Evolutionary conservation across 2,888 invertebrate genomes (phyloP), one percentile per base, ranked within the genome.

Genomic region (Drosophila limbata): DNA sequence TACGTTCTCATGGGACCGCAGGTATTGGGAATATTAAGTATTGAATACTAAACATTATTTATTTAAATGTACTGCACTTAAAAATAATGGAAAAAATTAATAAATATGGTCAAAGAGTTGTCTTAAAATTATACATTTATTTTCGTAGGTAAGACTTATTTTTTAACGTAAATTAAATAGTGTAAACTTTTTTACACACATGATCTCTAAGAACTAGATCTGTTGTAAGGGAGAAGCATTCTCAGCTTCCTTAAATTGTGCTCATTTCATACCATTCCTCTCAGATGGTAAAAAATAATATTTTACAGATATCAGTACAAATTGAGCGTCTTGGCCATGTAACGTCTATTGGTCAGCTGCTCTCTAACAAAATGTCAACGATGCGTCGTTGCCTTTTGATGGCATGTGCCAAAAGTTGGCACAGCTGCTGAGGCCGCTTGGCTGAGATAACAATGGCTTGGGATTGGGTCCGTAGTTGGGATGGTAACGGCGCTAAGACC

Each of bases 401-500:
- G 81, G 52, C 84, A 65, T 75, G 81, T 79, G 80, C 74, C 73
- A 76, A 76, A 75, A 69, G 81, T 79, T 84, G 78, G 59, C 64
- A 77, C 85, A 85, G 74, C 85, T 85, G 85, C 80, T 68, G 28
- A 44, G 65, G 71, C 50, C 47, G 57, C 42, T 63, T 66, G 70
- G 61, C 64, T 35, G 45, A 48, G 62, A 51, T 44, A 77, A 85
- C 84, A 84, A 85, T 83, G 51, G 81, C 25, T 8, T 19, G 15
- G 15, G 10, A 64, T 73, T 76, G 72, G 64, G 44, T 48, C 61
- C 53, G 55, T 31, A 51, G 48, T 57, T 45, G 61, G 69, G 31
- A 59, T 64, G 25, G 1, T 6, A 65, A 69, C 60, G 81, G 81
- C 81, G 81, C 81, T 81, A 78, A 73, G 75, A 79, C 37, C 60